Conservation (phyloP, 53 echinoderm and acorn worm species). For the Mesocentrotus franciscanus region DNA sequence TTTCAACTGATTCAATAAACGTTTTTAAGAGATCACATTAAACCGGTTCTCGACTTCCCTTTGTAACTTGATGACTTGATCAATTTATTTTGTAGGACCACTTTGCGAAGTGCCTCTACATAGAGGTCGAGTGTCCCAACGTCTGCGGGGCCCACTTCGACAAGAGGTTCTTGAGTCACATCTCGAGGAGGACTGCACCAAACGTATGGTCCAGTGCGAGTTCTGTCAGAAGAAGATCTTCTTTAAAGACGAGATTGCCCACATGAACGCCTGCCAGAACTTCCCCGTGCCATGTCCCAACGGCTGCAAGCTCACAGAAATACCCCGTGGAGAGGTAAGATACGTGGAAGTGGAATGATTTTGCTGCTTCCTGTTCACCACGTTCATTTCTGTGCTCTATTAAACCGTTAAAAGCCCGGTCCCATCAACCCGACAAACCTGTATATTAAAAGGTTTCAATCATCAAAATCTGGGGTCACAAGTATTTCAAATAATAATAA, state of each 20-base stretch:
- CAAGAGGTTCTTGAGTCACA: constrained; percentile 90
- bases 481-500: too few species aligned
- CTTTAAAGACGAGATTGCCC: constrained; percentile 97
- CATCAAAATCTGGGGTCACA: too few species aligned
- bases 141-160: constrained; percentile 95
- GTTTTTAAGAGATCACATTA: too few species aligned
- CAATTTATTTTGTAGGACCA: constrained; percentile 69
- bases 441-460: too few species aligned
- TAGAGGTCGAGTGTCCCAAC: constrained; percentile 94
- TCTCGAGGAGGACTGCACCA: constrained; percentile 89
- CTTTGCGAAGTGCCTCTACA: constrained; percentile 77
- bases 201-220: constrained; percentile 90
- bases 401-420: too few species aligned
- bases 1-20: neutral
- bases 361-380: too few species aligned
- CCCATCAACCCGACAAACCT: too few species aligned
- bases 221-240: constrained; percentile 92
- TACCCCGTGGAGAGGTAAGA: constrained; percentile 83
- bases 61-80: too few species aligned
- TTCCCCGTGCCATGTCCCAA: constrained; percentile 97
- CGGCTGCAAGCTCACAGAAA: constrained; percentile 91
- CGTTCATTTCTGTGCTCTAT: too few species aligned
- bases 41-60: too few species aligned
- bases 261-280: constrained; percentile 93
- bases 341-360: neutral